Evolutionary conservation across 1,140 invertebrate species (phyloP).

Genomic region (Argopecten irradians): DNA sequence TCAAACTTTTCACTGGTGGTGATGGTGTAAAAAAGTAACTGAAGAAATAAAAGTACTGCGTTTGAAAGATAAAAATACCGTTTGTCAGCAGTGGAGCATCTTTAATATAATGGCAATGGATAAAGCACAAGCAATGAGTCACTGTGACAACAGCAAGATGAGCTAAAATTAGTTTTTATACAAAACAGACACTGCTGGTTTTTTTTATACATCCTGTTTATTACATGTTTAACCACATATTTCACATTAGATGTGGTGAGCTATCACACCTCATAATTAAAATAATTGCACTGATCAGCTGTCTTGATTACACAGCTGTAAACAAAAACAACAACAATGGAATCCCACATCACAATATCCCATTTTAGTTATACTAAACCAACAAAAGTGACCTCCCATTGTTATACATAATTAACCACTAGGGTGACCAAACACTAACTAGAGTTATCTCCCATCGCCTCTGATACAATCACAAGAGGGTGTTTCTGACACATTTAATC

Average conservation of each 20-base stretch:
- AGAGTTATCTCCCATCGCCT: no score
- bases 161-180: no score
- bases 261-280: neutral
- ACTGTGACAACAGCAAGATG: no score
- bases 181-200: neutral
- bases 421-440: no score
- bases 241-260: neutral
- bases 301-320: neutral
- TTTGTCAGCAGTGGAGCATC: no score
- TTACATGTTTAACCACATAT: neutral
- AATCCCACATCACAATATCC: constrained; percentile 2
- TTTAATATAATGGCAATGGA: no score
- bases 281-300: constrained; percentile 21
- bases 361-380: neutral
- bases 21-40: no score
- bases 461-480: no score
- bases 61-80: no score
- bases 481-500: neutral
- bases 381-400: neutral
- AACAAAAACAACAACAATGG: neutral
- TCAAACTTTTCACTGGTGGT: no score
- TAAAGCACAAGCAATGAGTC: no score
- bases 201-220: neutral
- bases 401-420: neutral
- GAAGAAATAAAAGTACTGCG: no score